These are phyloP conservation scores for Dendrolimus kikuchii DNA, from an alignment of 1,140 invertebrate species.

Conservation along the genomic window DNA sequence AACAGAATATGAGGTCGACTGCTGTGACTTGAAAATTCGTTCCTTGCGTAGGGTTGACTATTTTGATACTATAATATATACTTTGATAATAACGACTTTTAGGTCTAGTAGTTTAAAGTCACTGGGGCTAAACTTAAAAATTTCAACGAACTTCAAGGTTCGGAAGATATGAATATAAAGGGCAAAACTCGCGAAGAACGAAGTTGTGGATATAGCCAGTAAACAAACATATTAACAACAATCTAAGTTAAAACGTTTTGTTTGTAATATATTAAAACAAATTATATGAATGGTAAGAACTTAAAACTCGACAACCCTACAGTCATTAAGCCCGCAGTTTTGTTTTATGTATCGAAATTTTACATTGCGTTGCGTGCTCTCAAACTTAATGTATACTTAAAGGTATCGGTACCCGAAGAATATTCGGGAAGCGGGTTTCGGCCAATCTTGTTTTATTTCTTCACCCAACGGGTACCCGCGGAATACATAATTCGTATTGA, in stretches of 20 bases:
- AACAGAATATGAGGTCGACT: constrained; percentile 45
- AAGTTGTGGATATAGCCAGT: too few relatives aligned
- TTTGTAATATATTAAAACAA: background rate
- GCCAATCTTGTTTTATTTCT: constrained; percentile 19
- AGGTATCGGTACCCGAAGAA: constrained; percentile 40
- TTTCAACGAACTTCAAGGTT: constrained; percentile 22
- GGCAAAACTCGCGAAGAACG: too few relatives aligned
- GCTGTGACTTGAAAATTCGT: constrained; percentile 49
- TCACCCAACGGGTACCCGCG: constrained; percentile 10
- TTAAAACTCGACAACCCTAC: constrained; percentile 20
- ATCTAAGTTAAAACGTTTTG: too few relatives aligned
- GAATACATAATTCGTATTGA: constrained; percentile 25
- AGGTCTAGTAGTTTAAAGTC: too few relatives aligned
- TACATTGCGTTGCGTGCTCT: constrained; percentile 49
- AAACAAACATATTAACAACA: too few relatives aligned
- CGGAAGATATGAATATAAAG: constrained; percentile 2
- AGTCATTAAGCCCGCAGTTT: constrained; percentile 15
- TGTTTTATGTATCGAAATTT: constrained; percentile 34
- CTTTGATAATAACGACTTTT: too few relatives aligned
- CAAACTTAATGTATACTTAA: constrained; percentile 12
- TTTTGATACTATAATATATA: too few relatives aligned
- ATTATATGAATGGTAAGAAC: background rate
- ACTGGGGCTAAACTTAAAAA: too few relatives aligned
- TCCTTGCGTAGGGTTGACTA: too few relatives aligned
- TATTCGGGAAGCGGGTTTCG: constrained; percentile 32